Conservation (phyloP, 2,797 vertebrate genomes). For the Martes flavigula region DNA sequence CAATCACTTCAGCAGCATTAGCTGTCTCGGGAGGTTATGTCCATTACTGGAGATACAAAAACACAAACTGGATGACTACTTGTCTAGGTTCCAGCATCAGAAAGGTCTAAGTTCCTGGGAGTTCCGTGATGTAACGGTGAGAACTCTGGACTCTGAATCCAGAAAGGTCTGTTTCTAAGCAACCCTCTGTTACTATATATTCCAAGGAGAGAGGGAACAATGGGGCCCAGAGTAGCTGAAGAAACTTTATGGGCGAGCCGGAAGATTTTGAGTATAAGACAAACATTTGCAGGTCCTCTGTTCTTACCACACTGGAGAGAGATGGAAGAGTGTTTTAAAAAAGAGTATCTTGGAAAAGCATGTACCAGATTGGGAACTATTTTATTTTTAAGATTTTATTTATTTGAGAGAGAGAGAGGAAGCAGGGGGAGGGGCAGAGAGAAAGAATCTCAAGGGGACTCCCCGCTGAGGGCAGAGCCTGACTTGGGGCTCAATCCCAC, state of each 20-base stretch:
- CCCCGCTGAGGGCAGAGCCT: neutral
- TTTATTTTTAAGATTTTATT: neutral
- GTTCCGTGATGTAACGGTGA: no score
- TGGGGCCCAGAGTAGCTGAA: neutral
- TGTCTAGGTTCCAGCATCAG: neutral
- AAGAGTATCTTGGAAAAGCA: neutral
- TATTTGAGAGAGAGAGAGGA: neutral
- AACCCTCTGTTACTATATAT: neutral
- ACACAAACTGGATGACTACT: neutral
- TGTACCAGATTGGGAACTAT: neutral
- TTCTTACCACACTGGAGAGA: neutral
- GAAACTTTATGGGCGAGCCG: neutral
- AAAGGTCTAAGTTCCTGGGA: neutral
- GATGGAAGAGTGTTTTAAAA: slow-evolving; percentile 9
- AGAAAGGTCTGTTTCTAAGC: slow-evolving; percentile 17
- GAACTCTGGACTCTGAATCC: no score
- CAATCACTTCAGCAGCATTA: neutral
- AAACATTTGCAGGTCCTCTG: neutral
- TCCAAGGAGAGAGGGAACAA: neutral
- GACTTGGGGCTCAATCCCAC: neutral
- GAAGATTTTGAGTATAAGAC: neutral
- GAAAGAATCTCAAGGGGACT: neutral
- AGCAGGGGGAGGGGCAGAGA: neutral
- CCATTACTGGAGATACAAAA: neutral
- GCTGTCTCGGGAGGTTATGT: neutral